These are phyloP conservation scores for Hippocampus zosterae DNA, from an alignment of 2,113 vertebrate genomes.

Conservation along the genomic window DNA sequence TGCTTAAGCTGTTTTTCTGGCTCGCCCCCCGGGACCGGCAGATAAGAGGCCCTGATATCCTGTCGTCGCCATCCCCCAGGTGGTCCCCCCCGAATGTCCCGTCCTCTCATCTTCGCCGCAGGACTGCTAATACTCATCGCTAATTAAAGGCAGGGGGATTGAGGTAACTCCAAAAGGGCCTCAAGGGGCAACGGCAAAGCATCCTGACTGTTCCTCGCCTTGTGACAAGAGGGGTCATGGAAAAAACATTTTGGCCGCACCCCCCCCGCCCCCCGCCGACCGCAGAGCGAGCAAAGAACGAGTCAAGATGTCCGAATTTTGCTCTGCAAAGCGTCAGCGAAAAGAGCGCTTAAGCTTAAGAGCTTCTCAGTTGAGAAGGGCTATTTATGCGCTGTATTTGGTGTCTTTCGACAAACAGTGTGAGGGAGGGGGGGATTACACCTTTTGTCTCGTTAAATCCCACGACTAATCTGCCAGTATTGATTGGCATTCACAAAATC, in stretches of 20 bases:
- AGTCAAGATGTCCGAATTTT: constrained; percentile 38
- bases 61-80: constrained; percentile 37
- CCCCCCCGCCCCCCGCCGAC: no score
- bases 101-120: constrained; percentile 49
- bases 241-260: constrained; percentile 17
- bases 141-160: constrained; percentile 72
- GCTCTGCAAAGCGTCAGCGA: constrained; percentile 38
- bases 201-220: constrained; percentile 13
- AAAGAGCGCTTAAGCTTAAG: constrained; percentile 29
- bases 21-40: constrained; percentile 44
- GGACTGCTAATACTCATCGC: constrained; percentile 48
- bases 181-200: constrained; percentile 15
- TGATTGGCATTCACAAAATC: constrained; percentile 66
- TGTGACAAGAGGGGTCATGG: constrained; percentile 1
- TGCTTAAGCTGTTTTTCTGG: constrained; percentile 64
- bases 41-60: constrained; percentile 44
- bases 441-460: constrained; percentile 69
- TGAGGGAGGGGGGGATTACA: constrained; percentile 59
- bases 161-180: constrained; percentile 39
- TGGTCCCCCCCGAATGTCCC: constrained; percentile 44
- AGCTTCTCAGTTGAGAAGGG: constrained; percentile 36
- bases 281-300: constrained; percentile 11
- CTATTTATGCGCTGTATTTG: constrained; percentile 54
- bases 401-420: constrained; percentile 37
- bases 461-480: constrained; percentile 67